Conservation (phyloP, 2,888 invertebrate genomes). For the Parascotia fuliginaria region DNA sequence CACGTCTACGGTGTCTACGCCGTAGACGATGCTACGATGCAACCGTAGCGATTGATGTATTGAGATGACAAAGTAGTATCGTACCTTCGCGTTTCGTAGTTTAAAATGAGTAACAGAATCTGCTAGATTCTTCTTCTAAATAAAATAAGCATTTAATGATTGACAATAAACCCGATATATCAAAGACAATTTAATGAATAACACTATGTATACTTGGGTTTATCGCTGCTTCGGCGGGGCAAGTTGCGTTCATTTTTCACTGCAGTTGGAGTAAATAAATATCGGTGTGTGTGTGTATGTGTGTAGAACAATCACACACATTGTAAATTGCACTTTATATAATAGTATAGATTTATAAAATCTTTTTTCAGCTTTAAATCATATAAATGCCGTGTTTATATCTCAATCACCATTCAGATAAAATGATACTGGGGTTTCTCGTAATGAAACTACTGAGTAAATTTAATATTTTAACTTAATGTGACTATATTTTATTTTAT, state of each 20-base stretch:
- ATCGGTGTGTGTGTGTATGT: background rate
- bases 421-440: too few relatives aligned
- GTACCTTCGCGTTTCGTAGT: background rate
- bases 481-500: too few relatives aligned
- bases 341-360: too few relatives aligned
- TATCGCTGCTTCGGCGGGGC: conserved; percentile 1
- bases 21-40: conserved; percentile 25
- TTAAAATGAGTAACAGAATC: background rate
- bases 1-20: conserved; percentile 19
- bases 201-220: conserved; percentile 9
- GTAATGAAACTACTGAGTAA: too few relatives aligned
- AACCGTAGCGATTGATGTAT: conserved; percentile 22
- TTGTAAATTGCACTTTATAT: too few relatives aligned
- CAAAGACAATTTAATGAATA: background rate
- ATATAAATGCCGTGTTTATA: too few relatives aligned
- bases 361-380: too few relatives aligned
- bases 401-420: too few relatives aligned
- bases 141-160: too few relatives aligned
- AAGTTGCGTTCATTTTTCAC: background rate
- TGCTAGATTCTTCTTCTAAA: too few relatives aligned
- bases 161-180: background rate
- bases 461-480: too few relatives aligned
- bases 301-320: too few relatives aligned
- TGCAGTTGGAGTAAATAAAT: background rate
- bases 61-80: conserved; percentile 10